A percentile compares a stretch with the other conserved stretches of the same genome.
Conservation (phyloP, 1,140 invertebrate genomes). For the Drosophila ficusphila region DNA sequence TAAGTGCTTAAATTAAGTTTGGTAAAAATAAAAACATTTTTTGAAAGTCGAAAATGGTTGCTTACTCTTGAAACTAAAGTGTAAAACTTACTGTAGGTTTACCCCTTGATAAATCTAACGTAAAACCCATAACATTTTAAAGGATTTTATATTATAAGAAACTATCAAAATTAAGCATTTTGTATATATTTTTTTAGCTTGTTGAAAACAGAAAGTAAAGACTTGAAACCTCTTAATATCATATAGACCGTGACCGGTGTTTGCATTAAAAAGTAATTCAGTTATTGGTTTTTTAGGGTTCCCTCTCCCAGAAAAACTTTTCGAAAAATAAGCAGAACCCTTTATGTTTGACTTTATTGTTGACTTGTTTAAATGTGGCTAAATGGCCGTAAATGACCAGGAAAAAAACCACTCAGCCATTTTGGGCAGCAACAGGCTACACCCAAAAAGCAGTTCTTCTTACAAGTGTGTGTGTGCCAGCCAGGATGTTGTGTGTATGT, state of each 20-base stretch:
- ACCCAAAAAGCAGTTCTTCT: constrained; percentile 5
- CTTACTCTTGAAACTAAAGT: too few relatives aligned
- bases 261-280: constrained; percentile 56
- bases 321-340: not conserved
- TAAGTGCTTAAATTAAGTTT: not conserved
- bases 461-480: constrained; percentile 1
- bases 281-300: constrained; percentile 51
- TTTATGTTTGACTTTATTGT: constrained; percentile 75
- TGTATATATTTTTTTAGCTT: not conserved
- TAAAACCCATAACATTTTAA: too few relatives aligned
- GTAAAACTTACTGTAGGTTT: too few relatives aligned
- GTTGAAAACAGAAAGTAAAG: not conserved
- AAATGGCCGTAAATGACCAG: constrained; percentile 80
- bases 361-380: constrained; percentile 80
- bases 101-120: too few relatives aligned
- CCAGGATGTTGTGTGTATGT: constrained; percentile 4
- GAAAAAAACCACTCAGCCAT: constrained; percentile 31
- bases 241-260: constrained; percentile 20
- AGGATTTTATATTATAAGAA: too few relatives aligned
- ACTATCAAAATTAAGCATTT: too few relatives aligned
- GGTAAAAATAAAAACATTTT: too few relatives aligned
- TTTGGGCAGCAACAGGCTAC: constrained; percentile 51
- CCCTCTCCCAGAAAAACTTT: not conserved
- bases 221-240: not conserved
- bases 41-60: too few relatives aligned